Percentiles rank a stretch among this genome's conserved stretches.
phyloP scores from a whole-genome alignment of 2,113 vertebrate genomes.

The Mionectes macconnelli region DNA sequence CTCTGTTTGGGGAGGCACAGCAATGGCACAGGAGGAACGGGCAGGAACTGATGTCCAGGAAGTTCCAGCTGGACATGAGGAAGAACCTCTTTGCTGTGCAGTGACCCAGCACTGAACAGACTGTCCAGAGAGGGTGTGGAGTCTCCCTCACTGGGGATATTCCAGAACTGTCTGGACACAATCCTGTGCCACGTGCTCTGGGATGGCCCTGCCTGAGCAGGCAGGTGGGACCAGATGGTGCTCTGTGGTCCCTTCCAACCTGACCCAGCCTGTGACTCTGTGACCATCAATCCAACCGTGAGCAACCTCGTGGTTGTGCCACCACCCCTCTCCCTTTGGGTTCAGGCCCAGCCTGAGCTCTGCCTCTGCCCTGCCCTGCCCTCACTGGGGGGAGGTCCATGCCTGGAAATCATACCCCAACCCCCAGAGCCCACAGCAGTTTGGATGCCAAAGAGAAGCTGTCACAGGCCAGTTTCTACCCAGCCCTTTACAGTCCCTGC shows the following conservation, averaged over 20 bases:
- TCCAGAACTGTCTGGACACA: accelerated
- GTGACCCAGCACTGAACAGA: not conserved
- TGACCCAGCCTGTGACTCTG: not conserved
- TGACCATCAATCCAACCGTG: not conserved
- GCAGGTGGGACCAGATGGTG: not conserved
- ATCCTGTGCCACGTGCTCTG: not conserved
- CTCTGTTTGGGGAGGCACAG: not conserved
- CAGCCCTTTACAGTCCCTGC: no score
- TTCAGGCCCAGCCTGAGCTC: not conserved
- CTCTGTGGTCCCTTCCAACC: not conserved
- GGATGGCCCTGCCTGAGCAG: not conserved
- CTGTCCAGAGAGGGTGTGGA: not conserved
- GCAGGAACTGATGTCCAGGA: not conserved
- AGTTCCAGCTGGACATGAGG: not conserved
- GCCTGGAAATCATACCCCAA: accelerated
- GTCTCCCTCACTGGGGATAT: not conserved
- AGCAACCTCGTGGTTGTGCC: not conserved
- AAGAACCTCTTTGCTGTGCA: not conserved
- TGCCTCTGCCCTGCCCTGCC: no score
- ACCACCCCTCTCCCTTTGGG: accelerated
- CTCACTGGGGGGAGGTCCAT: not conserved
- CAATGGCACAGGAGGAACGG: accelerated
- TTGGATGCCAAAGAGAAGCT: not conserved
- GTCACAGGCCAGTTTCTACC: accelerated
- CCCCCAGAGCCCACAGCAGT: not conserved